A percentile compares a stretch with the other conserved stretches of the same genome.
Conservation (phyloP, 2,888 invertebrate species). For the Amphipoea lucens region DNA sequence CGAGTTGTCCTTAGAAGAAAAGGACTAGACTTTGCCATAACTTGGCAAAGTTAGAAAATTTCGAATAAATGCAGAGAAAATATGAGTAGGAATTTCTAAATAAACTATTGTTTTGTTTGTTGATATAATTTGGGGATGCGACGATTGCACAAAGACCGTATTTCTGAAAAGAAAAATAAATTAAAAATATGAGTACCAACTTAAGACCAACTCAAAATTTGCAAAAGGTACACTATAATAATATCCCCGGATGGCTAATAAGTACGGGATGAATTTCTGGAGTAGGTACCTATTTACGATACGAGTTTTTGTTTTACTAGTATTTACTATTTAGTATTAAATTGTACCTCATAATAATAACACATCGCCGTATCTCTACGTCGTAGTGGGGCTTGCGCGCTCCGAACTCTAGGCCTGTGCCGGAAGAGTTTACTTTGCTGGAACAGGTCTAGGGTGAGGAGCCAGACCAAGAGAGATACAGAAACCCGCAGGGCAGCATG, state of each 20-base stretch:
- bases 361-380: too few relatives aligned
- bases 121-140: slow-evolving; percentile 66
- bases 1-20: background rate
- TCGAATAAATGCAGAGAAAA: background rate
- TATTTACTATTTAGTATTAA: background rate
- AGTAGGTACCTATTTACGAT: background rate
- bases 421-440: too few relatives aligned
- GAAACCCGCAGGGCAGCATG: too few relatives aligned
- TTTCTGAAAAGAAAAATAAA: slow-evolving; percentile 31
- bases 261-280: too few relatives aligned
- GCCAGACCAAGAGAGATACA: too few relatives aligned
- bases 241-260: background rate
- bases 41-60: too few relatives aligned
- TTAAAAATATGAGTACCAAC: too few relatives aligned
- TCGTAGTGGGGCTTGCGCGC: too few relatives aligned
- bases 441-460: too few relatives aligned
- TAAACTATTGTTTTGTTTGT: slow-evolving; percentile 37
- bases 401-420: too few relatives aligned
- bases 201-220: too few relatives aligned
- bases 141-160: slow-evolving; percentile 67
- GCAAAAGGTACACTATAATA: too few relatives aligned
- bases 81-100: background rate
- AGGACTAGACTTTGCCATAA: background rate
- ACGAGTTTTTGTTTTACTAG: background rate
- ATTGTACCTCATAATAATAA: background rate